Evolutionary conservation across 2,797 vertebrate species (phyloP).

Genomic region (Calcarius lapponicus): DNA sequence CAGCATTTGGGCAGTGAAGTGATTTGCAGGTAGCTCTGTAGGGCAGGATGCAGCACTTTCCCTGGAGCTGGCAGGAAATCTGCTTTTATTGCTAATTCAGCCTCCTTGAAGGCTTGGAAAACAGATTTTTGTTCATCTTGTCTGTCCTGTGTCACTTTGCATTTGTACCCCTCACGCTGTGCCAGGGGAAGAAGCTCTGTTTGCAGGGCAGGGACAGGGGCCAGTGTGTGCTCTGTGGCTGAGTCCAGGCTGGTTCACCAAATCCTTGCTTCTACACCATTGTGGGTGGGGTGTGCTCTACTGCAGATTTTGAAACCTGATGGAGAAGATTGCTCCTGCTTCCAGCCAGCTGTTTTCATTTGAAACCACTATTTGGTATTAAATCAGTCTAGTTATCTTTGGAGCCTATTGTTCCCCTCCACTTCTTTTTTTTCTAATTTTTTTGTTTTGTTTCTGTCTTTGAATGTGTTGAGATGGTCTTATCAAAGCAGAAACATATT

Average conservation of each 20-base stretch:
- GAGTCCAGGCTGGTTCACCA: background rate
- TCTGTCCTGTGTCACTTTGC: background rate
- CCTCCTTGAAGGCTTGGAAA: background rate
- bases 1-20: background rate
- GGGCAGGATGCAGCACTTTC: background rate
- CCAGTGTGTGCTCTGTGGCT: background rate
- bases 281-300: background rate
- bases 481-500: slow-evolving; percentile 8
- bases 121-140: background rate
- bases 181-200: background rate
- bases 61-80: background rate
- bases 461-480: slow-evolving; percentile 21
- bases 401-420: slow-evolving; percentile 11
- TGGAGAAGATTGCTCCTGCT: background rate
- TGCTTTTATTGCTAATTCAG: background rate
- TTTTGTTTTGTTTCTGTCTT: background rate
- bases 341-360: slow-evolving; percentile 39
- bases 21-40: background rate
- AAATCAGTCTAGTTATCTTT: slow-evolving; percentile 48
- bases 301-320: background rate
- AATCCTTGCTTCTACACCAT: background rate
- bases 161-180: accelerated
- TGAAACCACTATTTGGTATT: slow-evolving; percentile 4
- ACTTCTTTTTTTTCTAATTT: background rate
- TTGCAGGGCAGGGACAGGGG: background rate